Conservation (phyloP, 1,140 invertebrate genomes). For the Odontomachus brunneus region DNA sequence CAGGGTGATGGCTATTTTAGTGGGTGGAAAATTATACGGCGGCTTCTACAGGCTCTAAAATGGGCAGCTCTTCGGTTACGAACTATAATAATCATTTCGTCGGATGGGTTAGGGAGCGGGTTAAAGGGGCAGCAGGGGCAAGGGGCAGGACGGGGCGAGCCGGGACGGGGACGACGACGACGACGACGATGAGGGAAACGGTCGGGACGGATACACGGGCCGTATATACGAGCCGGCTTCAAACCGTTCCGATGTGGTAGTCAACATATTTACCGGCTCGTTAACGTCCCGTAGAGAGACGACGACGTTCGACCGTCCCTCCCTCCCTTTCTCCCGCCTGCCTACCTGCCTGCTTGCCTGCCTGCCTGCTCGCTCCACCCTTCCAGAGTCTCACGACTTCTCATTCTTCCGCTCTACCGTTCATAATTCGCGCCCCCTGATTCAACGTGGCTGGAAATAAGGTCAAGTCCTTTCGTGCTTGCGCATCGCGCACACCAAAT, state of each 20-base stretch:
- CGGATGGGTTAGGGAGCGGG: slow-evolving; percentile 73
- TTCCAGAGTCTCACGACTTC: slow-evolving; percentile 57
- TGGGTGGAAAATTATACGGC: slow-evolving; percentile 86
- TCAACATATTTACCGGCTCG: slow-evolving; percentile 86
- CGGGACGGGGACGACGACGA: slow-evolving; percentile 18
- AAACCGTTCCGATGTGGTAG: slow-evolving; percentile 81
- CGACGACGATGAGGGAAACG: slow-evolving; percentile 36
- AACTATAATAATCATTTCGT: slow-evolving; percentile 86
- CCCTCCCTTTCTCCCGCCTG: slow-evolving; percentile 27
- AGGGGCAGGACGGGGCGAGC: background rate
- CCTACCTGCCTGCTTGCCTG: background rate
- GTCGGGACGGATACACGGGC: slow-evolving; percentile 51
- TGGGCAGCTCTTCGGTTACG: slow-evolving; percentile 85
- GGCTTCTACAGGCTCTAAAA: slow-evolving; percentile 85
- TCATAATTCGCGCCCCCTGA: slow-evolving; percentile 68
- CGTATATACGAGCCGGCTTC: slow-evolving; percentile 67
- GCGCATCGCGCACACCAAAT: background rate
- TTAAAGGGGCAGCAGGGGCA: slow-evolving; percentile 13
- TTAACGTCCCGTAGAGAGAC: slow-evolving; percentile 84
- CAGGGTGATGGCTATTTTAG: slow-evolving; percentile 85
- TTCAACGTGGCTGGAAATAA: slow-evolving; percentile 56
- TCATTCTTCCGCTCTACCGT: slow-evolving; percentile 69
- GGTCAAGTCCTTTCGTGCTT: slow-evolving; percentile 14
- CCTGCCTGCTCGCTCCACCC: slow-evolving; percentile 19
- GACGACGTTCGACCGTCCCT: slow-evolving; percentile 55